Conservation (phyloP, 2,888 invertebrate genomes). For the Lymantria monacha region DNA sequence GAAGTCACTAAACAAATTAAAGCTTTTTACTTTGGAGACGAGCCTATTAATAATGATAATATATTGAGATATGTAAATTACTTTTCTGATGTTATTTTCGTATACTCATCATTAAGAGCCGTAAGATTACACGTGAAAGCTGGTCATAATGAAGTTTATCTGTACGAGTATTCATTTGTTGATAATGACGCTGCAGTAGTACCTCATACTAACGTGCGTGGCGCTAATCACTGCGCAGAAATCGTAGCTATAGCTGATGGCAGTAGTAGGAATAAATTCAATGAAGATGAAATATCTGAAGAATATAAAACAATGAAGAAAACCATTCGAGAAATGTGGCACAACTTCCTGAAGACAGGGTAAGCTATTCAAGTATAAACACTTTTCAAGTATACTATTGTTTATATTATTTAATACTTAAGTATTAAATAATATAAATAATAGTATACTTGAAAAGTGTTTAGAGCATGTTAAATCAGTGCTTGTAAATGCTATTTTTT, state of each 20-base stretch:
- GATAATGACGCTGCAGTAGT: constrained; percentile 26
- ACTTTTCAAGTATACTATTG: no score
- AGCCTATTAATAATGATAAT: constrained; percentile 27
- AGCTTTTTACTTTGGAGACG: constrained; percentile 42
- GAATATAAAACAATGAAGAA: constrained; percentile 30
- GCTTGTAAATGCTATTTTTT: no score
- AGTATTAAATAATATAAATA: constrained; percentile 4
- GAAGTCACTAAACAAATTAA: constrained; percentile 38
- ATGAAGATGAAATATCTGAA: constrained; percentile 13
- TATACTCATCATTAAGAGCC: constrained; percentile 30
- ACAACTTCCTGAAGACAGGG: constrained; percentile 48
- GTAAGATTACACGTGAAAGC: constrained; percentile 32
- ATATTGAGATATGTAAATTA: constrained; percentile 40
- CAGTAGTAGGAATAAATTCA: background rate
- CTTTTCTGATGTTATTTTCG: constrained; percentile 41
- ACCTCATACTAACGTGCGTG: constrained; percentile 32
- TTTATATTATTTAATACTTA: no score
- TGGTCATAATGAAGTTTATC: constrained; percentile 38
- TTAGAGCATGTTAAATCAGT: no score
- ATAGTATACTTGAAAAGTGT: constrained; percentile 5
- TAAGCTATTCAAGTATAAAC: constrained; percentile 19
- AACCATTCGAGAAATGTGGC: constrained; percentile 40
- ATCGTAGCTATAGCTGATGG: constrained; percentile 32
- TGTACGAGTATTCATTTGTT: constrained; percentile 44
- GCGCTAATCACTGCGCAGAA: constrained; percentile 43